A percentile compares a stretch with the other conserved stretches of the same genome.
Conservation (phyloP, 2,113 vertebrate species). For the Gasterosteus aculeatus region DNA sequence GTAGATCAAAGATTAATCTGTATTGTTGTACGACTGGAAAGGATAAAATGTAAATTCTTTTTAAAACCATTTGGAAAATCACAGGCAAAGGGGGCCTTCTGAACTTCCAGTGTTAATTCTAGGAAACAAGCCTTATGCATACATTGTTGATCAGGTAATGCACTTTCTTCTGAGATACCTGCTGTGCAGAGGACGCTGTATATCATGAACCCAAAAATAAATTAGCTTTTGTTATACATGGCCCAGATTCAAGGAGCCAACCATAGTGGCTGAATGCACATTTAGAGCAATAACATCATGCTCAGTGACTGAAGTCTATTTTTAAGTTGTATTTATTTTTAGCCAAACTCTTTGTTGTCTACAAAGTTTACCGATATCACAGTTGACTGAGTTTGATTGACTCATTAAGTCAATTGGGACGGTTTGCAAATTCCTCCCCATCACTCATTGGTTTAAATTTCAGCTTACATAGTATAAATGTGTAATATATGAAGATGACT, state of each 20-base stretch:
- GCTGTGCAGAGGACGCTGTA: conserved; percentile 10
- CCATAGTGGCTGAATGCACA: background rate
- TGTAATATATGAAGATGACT: background rate
- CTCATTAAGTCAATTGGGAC: background rate
- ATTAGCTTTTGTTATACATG: conserved; percentile 3
- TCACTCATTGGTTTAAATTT: background rate
- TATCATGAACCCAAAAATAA: conserved; percentile 23
- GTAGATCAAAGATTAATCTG: background rate
- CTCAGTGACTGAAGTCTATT: background rate
- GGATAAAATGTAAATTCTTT: conserved; percentile 8
- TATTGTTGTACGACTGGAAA: conserved; percentile 12
- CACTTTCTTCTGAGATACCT: background rate
- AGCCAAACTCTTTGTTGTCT: background rate
- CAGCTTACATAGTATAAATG: background rate
- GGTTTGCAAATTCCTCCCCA: background rate
- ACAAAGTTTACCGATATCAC: background rate
- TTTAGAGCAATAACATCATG: conserved; percentile 2
- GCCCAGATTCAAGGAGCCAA: background rate
- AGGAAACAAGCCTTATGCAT: conserved; percentile 17
- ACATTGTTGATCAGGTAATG: conserved; percentile 14
- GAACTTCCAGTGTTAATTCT: background rate
- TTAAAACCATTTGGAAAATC: conserved; percentile 12
- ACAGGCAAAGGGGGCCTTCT: conserved; percentile 9
- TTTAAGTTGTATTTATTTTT: conserved; percentile 1
- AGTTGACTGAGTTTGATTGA: too few species aligned